Percentiles rank a stretch among this genome's conserved stretches.
phyloP scores from a whole-genome alignment of 2,888 invertebrate genomes.

The Stenoptilia bipunctidactyla region DNA sequence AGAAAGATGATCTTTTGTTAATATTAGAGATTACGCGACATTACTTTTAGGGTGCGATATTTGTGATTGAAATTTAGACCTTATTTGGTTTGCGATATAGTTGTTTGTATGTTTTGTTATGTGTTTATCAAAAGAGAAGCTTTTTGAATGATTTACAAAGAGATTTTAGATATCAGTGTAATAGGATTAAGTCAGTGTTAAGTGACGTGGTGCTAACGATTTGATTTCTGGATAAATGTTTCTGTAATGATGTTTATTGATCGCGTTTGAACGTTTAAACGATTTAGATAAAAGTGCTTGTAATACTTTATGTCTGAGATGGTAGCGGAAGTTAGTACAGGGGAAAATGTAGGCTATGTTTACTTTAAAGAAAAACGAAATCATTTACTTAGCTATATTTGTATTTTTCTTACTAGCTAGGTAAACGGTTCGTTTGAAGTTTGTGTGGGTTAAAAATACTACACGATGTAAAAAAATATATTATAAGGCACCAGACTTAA shows the following conservation, averaged over 20 bases:
- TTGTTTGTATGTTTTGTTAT: constrained; percentile 15
- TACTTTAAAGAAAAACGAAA: no score
- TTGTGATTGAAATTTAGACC: constrained; percentile 20
- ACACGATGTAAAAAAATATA: no score
- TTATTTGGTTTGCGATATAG: constrained; percentile 21
- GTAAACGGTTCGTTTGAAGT: no score
- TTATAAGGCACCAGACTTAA: no score
- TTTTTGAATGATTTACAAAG: constrained; percentile 44
- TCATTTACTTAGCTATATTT: no score
- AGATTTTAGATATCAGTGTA: constrained; percentile 54
- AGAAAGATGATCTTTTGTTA: constrained; percentile 38
- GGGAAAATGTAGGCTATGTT: no score
- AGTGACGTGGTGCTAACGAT: constrained; percentile 63
- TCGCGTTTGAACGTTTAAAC: background rate
- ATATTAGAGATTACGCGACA: constrained; percentile 24
- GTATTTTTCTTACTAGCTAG: no score
- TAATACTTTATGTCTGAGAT: no score
- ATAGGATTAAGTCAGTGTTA: constrained; percentile 58
- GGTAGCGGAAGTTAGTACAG: no score
- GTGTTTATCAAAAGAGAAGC: constrained; percentile 18
- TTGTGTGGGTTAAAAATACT: no score
- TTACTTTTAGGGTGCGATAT: background rate
- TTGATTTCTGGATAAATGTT: constrained; percentile 35
- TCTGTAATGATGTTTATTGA: constrained; percentile 3
- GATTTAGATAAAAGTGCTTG: background rate